Evolutionary conservation across 2,797 vertebrate species (phyloP).

Genomic region (Syndactyla subalaris): DNA sequence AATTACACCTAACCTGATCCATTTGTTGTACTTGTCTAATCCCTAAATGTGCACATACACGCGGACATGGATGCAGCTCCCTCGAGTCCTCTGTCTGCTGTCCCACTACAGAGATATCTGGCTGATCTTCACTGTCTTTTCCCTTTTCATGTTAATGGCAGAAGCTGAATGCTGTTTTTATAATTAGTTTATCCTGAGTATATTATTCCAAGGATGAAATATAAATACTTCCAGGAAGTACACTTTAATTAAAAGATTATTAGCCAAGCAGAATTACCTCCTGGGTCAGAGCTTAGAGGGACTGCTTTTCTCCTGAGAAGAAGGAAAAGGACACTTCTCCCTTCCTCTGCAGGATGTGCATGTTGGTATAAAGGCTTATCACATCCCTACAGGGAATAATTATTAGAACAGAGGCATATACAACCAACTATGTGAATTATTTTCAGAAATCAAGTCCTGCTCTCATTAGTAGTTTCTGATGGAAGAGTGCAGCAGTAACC

Average conservation of each 20-base stretch:
- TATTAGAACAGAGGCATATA: neutral
- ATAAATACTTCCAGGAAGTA: constrained; percentile 39
- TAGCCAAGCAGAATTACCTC: constrained; percentile 37
- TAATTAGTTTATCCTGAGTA: neutral
- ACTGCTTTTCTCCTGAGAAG: neutral
- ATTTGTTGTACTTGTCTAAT: neutral
- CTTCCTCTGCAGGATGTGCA: constrained; percentile 29
- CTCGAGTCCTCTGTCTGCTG: neutral
- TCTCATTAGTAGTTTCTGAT: neutral
- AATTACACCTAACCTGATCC: neutral
- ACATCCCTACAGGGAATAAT: neutral
- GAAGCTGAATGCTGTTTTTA: neutral
- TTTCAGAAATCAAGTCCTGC: neutral
- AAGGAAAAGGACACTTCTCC: neutral
- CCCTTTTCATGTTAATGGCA: neutral
- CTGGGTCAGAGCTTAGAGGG: neutral
- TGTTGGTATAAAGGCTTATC: neutral
- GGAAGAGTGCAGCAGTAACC: neutral
- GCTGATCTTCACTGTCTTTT: neutral
- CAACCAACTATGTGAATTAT: neutral
- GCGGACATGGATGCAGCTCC: neutral
- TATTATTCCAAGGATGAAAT: constrained; percentile 25
- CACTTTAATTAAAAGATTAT: constrained; percentile 32
- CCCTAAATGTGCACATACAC: neutral
- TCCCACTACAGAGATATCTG: neutral